Conservation (phyloP, 2,888 invertebrate species). For the Sepioteuthis lessoniana region DNA sequence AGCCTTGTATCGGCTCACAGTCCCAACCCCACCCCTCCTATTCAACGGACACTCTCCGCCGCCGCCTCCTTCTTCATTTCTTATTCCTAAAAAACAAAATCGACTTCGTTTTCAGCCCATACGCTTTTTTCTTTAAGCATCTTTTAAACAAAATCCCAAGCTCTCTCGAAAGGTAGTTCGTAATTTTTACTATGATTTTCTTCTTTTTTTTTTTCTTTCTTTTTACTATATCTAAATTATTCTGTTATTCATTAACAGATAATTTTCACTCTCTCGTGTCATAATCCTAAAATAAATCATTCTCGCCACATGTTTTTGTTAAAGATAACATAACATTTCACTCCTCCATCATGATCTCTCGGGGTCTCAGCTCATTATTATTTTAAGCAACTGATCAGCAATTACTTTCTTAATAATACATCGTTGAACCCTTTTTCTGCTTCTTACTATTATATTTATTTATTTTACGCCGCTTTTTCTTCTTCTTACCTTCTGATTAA, state of each 20-base stretch:
- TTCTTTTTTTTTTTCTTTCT: neutral
- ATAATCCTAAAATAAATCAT: neutral
- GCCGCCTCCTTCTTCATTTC: neutral
- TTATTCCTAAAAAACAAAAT: neutral
- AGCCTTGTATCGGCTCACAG: neutral
- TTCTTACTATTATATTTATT: neutral
- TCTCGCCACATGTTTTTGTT: slow-evolving; percentile 20
- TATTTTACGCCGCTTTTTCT: neutral
- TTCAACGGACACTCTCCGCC: neutral
- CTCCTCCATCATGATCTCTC: neutral
- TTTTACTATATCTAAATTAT: neutral
- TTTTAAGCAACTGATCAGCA: neutral
- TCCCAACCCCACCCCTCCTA: neutral
- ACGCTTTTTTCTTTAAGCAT: neutral
- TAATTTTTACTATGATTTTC: neutral
- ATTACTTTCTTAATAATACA: neutral
- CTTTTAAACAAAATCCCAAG: neutral
- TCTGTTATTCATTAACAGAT: neutral
- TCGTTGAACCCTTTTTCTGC: neutral
- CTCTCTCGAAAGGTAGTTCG: neutral
- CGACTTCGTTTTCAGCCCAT: neutral
- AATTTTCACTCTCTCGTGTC: neutral
- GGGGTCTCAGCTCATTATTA: neutral
- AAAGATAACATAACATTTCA: neutral
- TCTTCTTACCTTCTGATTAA: neutral